Evolutionary conservation across 2,888 invertebrate species (phyloP), one percentile per base, ranked within the genome.

Genomic region (Cinara cedri): DNA sequence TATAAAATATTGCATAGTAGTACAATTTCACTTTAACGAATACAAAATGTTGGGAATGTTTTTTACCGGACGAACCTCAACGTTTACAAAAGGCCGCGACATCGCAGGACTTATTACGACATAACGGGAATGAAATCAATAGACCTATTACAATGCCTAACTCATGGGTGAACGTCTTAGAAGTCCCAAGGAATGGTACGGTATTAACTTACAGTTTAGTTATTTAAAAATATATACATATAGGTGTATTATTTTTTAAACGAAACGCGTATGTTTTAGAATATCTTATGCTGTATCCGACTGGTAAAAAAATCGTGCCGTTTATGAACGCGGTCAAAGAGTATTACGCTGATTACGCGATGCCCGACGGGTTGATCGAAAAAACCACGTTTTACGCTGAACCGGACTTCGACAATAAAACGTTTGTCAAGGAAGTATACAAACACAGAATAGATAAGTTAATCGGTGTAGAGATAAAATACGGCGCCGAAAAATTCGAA

Each of bases 261-360:
- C 26, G 3, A 26, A 60, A 46, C 34, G 10, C 21, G 10, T 21
- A 9, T 72, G 3, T 63, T 24, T n/a, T 21, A 75, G 74, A n/a
- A 80, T 91, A 87, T 82, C 90, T 62, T 9, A 51, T 51, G 49
- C 1, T 49, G 13, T 96, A 91, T 86, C 94, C 95, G 0, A 91
- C 90, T 26, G 91, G 90, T 42, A 89, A 89, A 63, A 92, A 91
- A 85, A 87, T 86, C 3, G 87, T 90, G 1, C 87, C 90, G 82
- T 96, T 91, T 85, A 94, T 93, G 85, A 90, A 91, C 83, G 90
- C 91, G 0, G 87, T 92, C 55, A 87, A 93, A 10, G 93, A 95
- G 85, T 90, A 92, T 82, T 95, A 90, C 85, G 90, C 95, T 0
- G 91, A 92, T 0, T 95, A 95, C 83, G 88, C 90, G 0, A 89